phyloP scores from a whole-genome alignment of 1,140 invertebrate genomes.

The Eurosta solidaginis region DNA sequence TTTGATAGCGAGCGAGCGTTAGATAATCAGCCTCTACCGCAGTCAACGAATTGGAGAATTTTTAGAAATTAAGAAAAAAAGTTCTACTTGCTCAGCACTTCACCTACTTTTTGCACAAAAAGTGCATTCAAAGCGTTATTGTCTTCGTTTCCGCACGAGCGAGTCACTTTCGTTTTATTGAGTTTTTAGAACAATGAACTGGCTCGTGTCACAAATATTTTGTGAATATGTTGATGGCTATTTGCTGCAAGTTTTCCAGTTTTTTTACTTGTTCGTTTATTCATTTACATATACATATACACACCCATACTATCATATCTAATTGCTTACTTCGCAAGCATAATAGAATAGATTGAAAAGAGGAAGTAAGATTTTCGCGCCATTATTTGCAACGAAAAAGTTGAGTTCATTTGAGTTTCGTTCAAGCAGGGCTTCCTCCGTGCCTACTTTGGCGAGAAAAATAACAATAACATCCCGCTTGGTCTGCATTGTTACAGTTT shows the following conservation, averaged over 20 bases:
- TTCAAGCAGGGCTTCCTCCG: background rate
- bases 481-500: background rate
- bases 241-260: too few relatives aligned
- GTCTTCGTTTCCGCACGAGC: background rate
- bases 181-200: conserved; percentile 18
- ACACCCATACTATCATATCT: too few relatives aligned
- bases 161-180: background rate
- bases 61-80: background rate
- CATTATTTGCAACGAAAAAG: background rate
- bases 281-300: too few relatives aligned
- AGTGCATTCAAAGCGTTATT: background rate
- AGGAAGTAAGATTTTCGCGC: conserved; percentile 29
- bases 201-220: background rate
- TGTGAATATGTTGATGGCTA: background rate
- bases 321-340: conserved; percentile 30
- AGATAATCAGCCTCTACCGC: background rate
- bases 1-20: background rate
- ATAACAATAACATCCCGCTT: background rate
- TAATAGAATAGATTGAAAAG: conserved; percentile 32
- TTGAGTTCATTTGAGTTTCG: background rate
- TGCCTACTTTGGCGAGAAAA: background rate
- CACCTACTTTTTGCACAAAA: conserved; percentile 10
- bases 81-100: background rate
- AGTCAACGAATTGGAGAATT: background rate
- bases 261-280: background rate